Percentiles rank a stretch among this genome's conserved stretches.
Evolutionary conservation across 2,113 vertebrate genomes (phyloP).

Genomic region (Pterophyllum scalare): DNA sequence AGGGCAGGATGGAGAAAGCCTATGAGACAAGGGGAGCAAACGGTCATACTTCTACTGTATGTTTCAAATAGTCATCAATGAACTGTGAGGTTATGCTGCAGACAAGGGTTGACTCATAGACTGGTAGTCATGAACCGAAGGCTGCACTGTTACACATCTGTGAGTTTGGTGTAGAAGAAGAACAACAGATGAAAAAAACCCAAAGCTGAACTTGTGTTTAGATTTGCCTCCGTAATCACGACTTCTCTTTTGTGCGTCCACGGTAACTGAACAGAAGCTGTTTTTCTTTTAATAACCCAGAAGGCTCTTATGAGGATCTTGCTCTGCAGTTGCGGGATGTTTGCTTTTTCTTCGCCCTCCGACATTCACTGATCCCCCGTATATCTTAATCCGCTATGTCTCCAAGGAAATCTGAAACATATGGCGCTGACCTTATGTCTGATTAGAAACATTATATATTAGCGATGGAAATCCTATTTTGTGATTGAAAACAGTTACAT

Average conservation of each 20-base stretch:
- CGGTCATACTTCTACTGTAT: conserved; percentile 22
- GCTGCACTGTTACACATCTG: background rate
- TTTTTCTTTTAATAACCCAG: background rate
- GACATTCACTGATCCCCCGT: conserved; percentile 12
- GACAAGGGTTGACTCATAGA: conserved; percentile 32
- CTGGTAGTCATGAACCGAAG: background rate
- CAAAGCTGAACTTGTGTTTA: background rate
- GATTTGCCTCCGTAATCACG: background rate
- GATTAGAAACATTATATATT: conserved; percentile 30
- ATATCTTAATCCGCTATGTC: conserved; percentile 40
- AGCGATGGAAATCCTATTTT: conserved; percentile 45
- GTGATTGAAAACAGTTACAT: conserved; percentile 33
- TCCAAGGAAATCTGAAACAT: conserved; percentile 59
- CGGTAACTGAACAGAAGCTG: background rate
- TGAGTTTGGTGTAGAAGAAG: background rate
- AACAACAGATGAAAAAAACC: background rate
- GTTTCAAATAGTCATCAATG: conserved; percentile 30
- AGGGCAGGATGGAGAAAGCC: conserved; percentile 46
- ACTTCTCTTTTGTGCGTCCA: background rate
- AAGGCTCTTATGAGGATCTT: background rate
- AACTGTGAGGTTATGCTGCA: conserved; percentile 11
- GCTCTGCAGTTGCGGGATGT: background rate
- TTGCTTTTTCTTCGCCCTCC: background rate
- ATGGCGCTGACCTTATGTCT: conserved; percentile 31
- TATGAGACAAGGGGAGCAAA: conserved; percentile 41